Evolutionary conservation across 1,140 invertebrate genomes (phyloP), one percentile per base, ranked within the genome.

Genomic region (Lepidurus packardi): DNA sequence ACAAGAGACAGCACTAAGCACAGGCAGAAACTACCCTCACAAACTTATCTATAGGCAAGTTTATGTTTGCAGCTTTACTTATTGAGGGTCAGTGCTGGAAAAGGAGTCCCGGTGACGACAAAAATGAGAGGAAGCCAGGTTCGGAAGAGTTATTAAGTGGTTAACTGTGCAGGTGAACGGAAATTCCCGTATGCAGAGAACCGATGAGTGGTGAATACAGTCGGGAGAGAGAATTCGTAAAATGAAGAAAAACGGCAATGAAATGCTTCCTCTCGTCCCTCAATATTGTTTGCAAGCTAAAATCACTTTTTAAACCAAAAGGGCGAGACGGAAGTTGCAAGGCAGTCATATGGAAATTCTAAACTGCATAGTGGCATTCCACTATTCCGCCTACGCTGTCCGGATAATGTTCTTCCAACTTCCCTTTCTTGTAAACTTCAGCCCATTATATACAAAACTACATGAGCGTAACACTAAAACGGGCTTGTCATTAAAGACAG

Each of bases 1-100:
- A 65, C 53, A 65, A 65, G 53, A 65, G 53, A 65, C 53, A 65
- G 53, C 53, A 65, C 21, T 65, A 65, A 9, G 53, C 16, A 34
- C 34, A 65, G 53, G 16, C 16, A 16, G 21, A 9, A 16, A 65
- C 53, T 16, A 65, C 21, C 21, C 53, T 65, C 21, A n/a, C 53
- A 21, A 65, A 21, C 7, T 65, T 65, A 65, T 65, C 53, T 65
- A 65, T 65, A n/a, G 16, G 16, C 8, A 65, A 65, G 16, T 65
- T 65, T 21, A 65, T 65, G 16, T n/a, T 16, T 65, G n/a, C 21
- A 65, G 53, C 53, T 21, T 65, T 21, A 21, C 4, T 65, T 65
- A 16, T 21, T 65, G 21, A 65, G 53, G 16, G 16, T n/a, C 53
- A n/a, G 21, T 21, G 9, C 6, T 13, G 53, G 21, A 16, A 65